These are phyloP conservation scores for Synergus laeviventris DNA, from an alignment of 2,888 invertebrate genomes.

Conservation along the genomic window DNA sequence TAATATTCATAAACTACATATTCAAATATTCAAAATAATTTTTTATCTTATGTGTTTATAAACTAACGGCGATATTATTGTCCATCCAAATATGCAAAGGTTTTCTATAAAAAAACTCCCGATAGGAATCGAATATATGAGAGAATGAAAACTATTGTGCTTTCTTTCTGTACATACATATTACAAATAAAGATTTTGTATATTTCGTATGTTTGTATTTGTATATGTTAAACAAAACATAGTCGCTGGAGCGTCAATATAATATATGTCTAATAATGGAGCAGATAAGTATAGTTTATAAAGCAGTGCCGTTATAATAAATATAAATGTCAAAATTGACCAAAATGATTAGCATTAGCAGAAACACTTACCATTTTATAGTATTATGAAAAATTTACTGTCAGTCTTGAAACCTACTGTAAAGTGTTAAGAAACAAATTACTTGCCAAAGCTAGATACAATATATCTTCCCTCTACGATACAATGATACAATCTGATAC, in stretches of 20 bases:
- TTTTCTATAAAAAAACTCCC: neutral
- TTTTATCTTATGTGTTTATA: neutral
- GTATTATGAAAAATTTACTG: neutral
- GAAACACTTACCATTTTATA: conserved; percentile 16
- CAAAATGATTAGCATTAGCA: neutral
- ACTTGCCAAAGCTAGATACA: conserved; percentile 5
- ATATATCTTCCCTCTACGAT: no score
- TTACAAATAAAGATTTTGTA: no score
- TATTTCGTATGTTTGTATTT: no score
- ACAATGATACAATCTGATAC: no score
- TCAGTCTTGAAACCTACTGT: neutral
- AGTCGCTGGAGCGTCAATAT: neutral
- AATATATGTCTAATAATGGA: neutral
- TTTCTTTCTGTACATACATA: no score
- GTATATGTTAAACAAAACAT: neutral
- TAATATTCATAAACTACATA: no score
- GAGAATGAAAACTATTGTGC: neutral
- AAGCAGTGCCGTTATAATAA: neutral
- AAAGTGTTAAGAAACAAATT: conserved; percentile 16
- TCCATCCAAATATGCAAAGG: neutral
- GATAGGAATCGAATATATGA: neutral
- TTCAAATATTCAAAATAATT: no score
- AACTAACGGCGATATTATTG: neutral
- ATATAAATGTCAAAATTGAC: neutral
- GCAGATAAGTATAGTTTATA: neutral